Evolutionary conservation across 2,888 invertebrate species (phyloP).

Genomic region (Pomacea canaliculata): DNA sequence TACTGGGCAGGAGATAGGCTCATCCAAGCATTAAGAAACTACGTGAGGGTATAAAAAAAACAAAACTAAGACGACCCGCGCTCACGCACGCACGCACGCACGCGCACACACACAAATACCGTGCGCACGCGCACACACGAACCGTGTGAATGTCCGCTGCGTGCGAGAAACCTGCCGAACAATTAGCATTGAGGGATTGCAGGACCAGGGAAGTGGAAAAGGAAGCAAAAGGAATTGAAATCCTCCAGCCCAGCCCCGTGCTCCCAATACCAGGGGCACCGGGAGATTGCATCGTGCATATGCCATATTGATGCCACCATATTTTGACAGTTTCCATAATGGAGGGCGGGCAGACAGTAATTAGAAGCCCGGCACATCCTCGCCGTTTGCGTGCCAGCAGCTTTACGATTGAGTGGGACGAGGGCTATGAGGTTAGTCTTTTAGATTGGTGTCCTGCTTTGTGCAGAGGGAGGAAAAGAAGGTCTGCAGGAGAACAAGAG

Average conservation of each 20-base stretch:
- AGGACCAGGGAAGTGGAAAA: not conserved
- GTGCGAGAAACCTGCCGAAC: not conserved
- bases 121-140: not conserved
- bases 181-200: slow-evolving; percentile 5
- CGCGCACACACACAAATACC: not conserved
- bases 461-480: not conserved
- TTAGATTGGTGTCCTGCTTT: slow-evolving; percentile 3
- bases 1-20: slow-evolving; percentile 30
- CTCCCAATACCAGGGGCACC: slow-evolving; percentile 21
- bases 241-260: not conserved
- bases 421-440: slow-evolving; percentile 2
- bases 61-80: not conserved
- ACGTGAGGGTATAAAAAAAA: not conserved
- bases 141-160: too few relatives aligned
- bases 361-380: slow-evolving; percentile 3
- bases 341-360: slow-evolving; percentile 6
- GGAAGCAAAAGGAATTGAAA: not conserved
- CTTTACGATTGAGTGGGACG: slow-evolving; percentile 5
- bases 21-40: slow-evolving; percentile 18
- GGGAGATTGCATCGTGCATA: slow-evolving; percentile 26
- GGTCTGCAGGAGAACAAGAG: too few relatives aligned
- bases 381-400: slow-evolving; percentile 1
- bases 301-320: slow-evolving; percentile 27
- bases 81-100: slow-evolving; percentile 1
- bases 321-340: slow-evolving; percentile 15